A percentile compares a stretch with the other conserved stretches of the same genome.
phyloP scores from a whole-genome alignment of 2,888 invertebrate species.

The Melipona bicolor region DNA sequence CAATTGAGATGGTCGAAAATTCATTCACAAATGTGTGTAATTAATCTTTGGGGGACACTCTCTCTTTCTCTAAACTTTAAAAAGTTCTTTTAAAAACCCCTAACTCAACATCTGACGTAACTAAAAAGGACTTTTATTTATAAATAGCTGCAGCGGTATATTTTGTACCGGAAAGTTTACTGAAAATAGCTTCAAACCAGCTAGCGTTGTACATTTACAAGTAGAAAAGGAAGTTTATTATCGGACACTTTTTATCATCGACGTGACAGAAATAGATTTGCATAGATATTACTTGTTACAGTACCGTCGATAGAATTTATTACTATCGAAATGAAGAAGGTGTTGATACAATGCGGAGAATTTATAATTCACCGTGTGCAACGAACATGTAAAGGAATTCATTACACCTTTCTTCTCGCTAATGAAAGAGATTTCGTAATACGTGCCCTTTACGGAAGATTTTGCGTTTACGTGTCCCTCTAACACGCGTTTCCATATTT shows the following conservation, averaged over 20 bases:
- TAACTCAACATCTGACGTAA: neutral
- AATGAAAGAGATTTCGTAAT: neutral
- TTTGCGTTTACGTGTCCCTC: neutral
- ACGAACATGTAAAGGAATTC: no score
- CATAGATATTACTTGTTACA: neutral
- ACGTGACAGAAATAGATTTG: no score
- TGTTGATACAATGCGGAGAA: neutral
- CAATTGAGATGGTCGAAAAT: conserved; percentile 3
- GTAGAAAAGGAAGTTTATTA: neutral
- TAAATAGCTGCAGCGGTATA: neutral
- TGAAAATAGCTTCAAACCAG: neutral
- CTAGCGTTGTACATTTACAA: neutral
- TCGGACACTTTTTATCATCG: no score
- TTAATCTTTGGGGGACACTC: neutral
- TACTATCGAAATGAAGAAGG: neutral
- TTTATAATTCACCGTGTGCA: neutral
- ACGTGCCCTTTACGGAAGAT: neutral
- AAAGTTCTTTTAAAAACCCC: neutral
- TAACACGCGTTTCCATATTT: neutral
- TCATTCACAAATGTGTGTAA: neutral
- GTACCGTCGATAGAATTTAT: neutral
- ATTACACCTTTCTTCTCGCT: neutral
- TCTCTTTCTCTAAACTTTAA: neutral
- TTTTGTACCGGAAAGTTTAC: neutral
- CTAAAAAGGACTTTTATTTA: neutral